Base-by-base conservation (phyloP, 2,888 invertebrate genomes). In the Blera fallax region DNA sequence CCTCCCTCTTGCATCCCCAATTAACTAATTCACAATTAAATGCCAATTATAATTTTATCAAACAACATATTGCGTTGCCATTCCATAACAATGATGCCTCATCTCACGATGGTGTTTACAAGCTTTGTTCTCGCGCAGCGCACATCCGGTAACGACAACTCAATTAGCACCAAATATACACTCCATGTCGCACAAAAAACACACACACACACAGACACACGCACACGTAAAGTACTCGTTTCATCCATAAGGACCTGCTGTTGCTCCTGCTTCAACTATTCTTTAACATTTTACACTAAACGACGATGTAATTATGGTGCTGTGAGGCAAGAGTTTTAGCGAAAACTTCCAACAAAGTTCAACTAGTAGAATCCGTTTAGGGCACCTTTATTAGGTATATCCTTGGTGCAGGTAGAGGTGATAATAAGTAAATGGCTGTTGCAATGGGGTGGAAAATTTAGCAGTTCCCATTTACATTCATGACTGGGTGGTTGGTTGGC, bases 91-190 rank as follows among this genome's bases (percentile, higher is more conserved):
- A 48, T 16, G 27, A 18, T 45, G n/a, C 29, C 29, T 62, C 62
- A 34, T n/a, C 37, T 60, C 40, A 69, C 37, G 40, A 16, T 65
- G 54, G 29, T 69, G 32, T 29, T 29, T 43, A 16, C 54, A 52
- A 50, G 34, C 81, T 77, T 80, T 81, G 85, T 85, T 77, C 70
- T 72, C 52, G 67, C 67, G 76, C 54, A 77, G 67, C 67, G 76
- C 54, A 77, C 81, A 85, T 77, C 81, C 85, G 72, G 52, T 81
- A 81, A 72, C 85, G 85, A 85, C 81, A 85, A 77, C 81, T 85
- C 85, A 85, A 85, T 85, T 85, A 85, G 85, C 85, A 72, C 60
- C 72, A 77, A 72, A 79, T 79, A 79, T 72, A 64, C 72, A 48
- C 79, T 72, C 7, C 56, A 7, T 45, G 3, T 52, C 45, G 16